Evolutionary conservation across 2,888 invertebrate species (phyloP).

Genomic region (Rutpela maculata): DNA sequence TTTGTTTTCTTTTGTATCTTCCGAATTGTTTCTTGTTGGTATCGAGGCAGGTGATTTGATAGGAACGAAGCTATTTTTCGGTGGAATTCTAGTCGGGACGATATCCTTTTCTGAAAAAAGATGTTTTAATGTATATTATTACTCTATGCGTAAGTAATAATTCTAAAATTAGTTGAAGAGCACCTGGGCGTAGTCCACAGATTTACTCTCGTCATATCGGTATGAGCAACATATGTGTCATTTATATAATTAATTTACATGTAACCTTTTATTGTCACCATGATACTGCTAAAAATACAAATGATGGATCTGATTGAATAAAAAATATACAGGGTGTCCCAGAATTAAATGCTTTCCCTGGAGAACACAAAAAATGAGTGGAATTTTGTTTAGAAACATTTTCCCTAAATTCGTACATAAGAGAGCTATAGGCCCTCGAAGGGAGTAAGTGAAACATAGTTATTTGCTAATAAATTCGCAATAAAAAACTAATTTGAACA

Average conservation of each 20-base stretch:
- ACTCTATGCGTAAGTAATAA: not conserved
- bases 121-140: not conserved
- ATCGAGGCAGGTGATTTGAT: conserved; percentile 1
- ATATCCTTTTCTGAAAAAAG: conserved; percentile 17
- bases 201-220: not conserved
- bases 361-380: no score
- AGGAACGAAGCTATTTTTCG: conserved; percentile 1
- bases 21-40: not conserved
- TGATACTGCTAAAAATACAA: not conserved
- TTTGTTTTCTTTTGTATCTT: conserved; percentile 39
- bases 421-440: no score
- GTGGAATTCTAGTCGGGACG: not conserved
- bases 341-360: no score
- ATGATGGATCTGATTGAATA: not conserved
- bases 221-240: not conserved
- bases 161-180: not conserved
- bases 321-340: no score
- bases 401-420: no score
- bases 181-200: not conserved
- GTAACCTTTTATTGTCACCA: not conserved
- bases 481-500: no score
- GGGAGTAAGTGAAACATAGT: no score
- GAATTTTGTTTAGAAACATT: no score
- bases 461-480: no score
- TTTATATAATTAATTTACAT: not conserved